Percentiles rank a stretch among this genome's conserved stretches.
These are phyloP conservation scores for Reticulitermes speratus DNA, from an alignment of 1,140 invertebrate genomes.

Conservation along the genomic window DNA sequence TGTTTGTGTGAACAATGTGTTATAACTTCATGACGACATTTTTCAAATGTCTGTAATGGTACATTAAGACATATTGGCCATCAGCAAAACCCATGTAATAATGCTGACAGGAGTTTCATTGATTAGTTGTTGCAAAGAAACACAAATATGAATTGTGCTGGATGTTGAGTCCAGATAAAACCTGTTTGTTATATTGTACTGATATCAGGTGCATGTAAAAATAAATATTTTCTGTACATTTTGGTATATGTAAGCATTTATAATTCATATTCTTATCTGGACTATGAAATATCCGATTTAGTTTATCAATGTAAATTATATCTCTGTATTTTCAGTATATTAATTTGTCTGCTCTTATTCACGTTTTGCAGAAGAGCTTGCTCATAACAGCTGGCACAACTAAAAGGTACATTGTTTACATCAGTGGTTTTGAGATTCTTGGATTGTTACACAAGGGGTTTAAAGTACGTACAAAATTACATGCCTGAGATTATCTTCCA, in stretches of 20 bases:
- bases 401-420: not conserved
- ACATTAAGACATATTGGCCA: too few species aligned
- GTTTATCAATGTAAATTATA: not conserved
- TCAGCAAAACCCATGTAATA: too few species aligned
- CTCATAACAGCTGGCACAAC: not conserved
- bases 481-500: too few species aligned
- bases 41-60: too few species aligned
- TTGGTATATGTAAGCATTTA: not conserved
- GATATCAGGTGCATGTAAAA: not conserved
- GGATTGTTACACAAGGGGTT: too few species aligned
- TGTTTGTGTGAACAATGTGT: too few species aligned
- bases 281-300: not conserved
- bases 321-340: not conserved
- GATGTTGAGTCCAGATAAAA: not conserved
- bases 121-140: not conserved
- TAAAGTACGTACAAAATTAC: too few species aligned
- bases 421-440: too few species aligned
- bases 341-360: not conserved
- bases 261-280: not conserved
- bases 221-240: not conserved
- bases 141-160: not conserved
- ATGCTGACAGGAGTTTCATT: not conserved
- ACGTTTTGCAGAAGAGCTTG: not conserved
- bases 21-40: too few species aligned
- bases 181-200: not conserved